Percentiles rank a stretch among this genome's conserved stretches.
Evolutionary conservation across 2,888 invertebrate genomes (phyloP).

Genomic region (Caenorhabditis sinica): DNA sequence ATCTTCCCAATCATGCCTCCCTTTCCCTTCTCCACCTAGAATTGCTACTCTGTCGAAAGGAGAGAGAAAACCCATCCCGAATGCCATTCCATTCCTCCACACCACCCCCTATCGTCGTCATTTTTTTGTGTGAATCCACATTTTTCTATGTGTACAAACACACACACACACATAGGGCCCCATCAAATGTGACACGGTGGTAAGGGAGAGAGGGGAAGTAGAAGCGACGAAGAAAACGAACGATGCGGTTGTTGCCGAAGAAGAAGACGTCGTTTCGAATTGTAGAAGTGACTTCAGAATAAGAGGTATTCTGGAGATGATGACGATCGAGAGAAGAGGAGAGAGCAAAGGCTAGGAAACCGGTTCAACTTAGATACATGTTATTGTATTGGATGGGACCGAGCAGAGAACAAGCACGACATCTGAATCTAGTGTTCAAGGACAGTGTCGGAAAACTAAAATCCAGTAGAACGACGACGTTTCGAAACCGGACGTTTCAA

Average conservation of each 20-base stretch:
- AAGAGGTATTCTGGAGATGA: no score
- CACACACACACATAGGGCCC: slow-evolving; percentile 24
- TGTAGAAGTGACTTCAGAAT: no score
- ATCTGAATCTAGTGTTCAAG: no score
- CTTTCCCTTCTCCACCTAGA: slow-evolving; percentile 6
- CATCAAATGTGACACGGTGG: slow-evolving; percentile 45
- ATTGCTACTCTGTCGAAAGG: background rate
- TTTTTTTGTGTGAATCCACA: background rate
- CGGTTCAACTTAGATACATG: no score
- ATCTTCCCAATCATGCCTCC: background rate
- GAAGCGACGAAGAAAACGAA: background rate
- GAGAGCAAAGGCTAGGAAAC: no score
- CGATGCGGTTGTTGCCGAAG: background rate
- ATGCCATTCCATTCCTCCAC: slow-evolving; percentile 27
- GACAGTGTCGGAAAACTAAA: no score
- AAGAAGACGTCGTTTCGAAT: background rate
- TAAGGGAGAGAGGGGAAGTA: background rate
- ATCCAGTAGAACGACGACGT: no score
- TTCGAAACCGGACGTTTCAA: no score
- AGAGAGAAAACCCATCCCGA: slow-evolving; percentile 30
- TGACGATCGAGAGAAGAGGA: no score
- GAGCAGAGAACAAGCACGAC: no score
- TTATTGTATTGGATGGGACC: no score
- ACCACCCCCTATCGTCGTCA: slow-evolving; percentile 5
- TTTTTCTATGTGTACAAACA: slow-evolving; percentile 20